Evolutionary conservation across 2,797 vertebrate species (phyloP).

Genomic region (Tamandua tetradactyla): DNA sequence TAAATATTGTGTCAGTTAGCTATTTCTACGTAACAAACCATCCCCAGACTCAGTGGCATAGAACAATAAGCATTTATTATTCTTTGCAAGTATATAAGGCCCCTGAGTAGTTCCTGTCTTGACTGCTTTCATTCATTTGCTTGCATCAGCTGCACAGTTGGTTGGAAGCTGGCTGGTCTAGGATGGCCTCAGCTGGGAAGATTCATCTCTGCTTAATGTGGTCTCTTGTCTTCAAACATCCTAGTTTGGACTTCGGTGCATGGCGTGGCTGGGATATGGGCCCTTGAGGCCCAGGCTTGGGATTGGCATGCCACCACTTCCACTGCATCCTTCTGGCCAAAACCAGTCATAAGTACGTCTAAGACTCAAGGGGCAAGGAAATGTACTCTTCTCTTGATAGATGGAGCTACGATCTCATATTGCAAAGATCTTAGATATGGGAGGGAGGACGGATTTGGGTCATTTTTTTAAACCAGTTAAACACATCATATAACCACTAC

Average conservation of each 20-base stretch:
- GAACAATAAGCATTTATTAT: not conserved
- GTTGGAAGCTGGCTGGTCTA: not conserved
- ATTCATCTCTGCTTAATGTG: not conserved
- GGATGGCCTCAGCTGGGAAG: not conserved
- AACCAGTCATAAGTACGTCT: not conserved
- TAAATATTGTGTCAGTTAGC: not conserved
- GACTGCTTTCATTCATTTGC: not conserved
- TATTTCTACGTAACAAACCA: not conserved
- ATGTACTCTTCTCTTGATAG: not conserved
- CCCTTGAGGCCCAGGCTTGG: not conserved
- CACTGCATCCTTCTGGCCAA: not conserved
- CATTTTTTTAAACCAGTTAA: not conserved
- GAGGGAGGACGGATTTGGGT: not conserved
- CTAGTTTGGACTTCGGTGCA: not conserved
- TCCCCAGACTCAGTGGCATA: not conserved
- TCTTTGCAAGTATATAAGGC: not conserved
- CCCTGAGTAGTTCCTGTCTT: not conserved
- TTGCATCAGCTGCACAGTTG: not conserved
- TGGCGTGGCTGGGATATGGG: not conserved
- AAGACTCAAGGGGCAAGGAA: not conserved
- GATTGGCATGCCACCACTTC: not conserved
- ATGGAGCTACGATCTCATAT: not conserved
- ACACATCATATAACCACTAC: constrained; percentile 16
- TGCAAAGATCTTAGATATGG: not conserved
- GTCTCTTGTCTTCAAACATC: not conserved